Evolutionary conservation across 2,888 invertebrate genomes (phyloP), one percentile per base, ranked within the genome.

Genomic region (Plusia festucae): DNA sequence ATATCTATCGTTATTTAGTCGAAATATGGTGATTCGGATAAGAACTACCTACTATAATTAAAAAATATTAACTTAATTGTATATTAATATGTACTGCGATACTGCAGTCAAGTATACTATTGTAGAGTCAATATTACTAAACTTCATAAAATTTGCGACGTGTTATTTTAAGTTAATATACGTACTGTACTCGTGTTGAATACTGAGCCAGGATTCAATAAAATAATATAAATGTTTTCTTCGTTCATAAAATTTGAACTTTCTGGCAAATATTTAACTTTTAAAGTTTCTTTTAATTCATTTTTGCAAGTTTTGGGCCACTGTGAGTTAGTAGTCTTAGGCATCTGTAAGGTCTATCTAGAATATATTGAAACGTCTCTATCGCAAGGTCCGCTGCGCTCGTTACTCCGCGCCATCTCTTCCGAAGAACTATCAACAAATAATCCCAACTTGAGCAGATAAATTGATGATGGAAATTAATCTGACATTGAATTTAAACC

Each of bases 361-460:
- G n/a, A n/a, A n/a, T n/a, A n/a, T n/a, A n/a, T 32, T 73, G 24
- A 63, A 60, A 20, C 40, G 30, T 11, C 65, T n/a, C 20, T 68
- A 64, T 46, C 11, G 40, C n/a, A 8, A 46, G 49, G 58, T 27
- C 51, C 60, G 60, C 52, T 63, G 59, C 18, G 22, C 60, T 73
- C 55, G 46, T 60, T 64, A 60, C 72, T 60, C 51, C 20, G n/a
- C 72, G 60, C 51, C 22, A 24, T 54, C 27, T 56, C 60, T 65
- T 64, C 56, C 68, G 53, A 58, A 56, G 44, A 72, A 73, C 69
- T 68, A 56, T 52, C n/a, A 13, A 51, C 56, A 27, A 5, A 5
- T 58, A 55, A 34, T 55, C 6, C 18, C 15, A 59, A 69, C 49
- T 59, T 68, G 18, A 24, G 44, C 65, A 44, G 46, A 49, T 20